Conservation (phyloP, 2,797 vertebrate genomes). For the Oceanodroma leucorhoa region DNA sequence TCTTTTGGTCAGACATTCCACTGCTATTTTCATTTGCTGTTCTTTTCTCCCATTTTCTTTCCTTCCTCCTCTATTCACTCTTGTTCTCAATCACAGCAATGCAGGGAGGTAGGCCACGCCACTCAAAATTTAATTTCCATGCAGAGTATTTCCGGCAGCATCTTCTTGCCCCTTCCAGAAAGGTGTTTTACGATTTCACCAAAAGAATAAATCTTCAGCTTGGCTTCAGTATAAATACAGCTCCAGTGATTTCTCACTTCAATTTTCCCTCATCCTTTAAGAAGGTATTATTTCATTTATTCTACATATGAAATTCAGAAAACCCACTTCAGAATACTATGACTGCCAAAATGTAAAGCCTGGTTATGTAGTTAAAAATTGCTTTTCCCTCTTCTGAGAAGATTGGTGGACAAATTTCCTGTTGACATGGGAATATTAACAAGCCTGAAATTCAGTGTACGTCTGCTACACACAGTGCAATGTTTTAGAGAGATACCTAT, state of each 20-base stretch:
- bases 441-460: background rate
- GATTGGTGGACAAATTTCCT: background rate
- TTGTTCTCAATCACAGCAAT: background rate
- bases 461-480: background rate
- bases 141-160: background rate
- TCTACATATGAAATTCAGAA: background rate
- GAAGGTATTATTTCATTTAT: background rate
- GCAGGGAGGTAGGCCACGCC: background rate
- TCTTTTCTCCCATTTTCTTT: background rate
- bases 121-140: background rate
- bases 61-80: background rate
- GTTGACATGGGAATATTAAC: background rate
- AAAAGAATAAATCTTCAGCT: background rate
- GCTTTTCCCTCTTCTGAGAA: background rate
- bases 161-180: background rate
- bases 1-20: background rate
- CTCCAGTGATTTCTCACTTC: background rate
- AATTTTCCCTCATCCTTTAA: background rate
- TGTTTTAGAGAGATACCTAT: background rate
- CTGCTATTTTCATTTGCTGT: background rate
- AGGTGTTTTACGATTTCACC: background rate
- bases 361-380: background rate
- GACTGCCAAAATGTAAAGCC: background rate
- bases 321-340: background rate
- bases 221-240: background rate